Percentiles rank a stretch among this genome's conserved stretches.
Conservation (phyloP, 2,888 invertebrate genomes). For the Drosophila aldrichi region DNA sequence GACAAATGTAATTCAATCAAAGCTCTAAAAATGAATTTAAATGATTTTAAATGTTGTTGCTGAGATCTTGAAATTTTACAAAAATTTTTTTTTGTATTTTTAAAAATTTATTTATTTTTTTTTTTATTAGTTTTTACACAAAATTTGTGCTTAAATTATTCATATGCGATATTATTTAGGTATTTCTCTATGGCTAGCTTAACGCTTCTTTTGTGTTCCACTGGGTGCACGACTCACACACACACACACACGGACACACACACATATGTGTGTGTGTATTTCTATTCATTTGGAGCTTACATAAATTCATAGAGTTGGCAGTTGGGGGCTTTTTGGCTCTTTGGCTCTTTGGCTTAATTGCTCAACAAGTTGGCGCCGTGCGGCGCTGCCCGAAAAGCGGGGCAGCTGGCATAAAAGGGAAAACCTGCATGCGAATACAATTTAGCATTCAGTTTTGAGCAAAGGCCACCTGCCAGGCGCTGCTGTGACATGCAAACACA, state of each 20-base stretch:
- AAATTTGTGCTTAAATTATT: neutral
- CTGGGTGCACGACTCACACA: neutral
- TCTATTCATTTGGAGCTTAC: slow-evolving; percentile 50
- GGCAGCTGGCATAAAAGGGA: neutral
- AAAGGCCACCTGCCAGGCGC: slow-evolving; percentile 47
- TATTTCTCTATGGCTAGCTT: slow-evolving; percentile 1
- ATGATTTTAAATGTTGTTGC: neutral
- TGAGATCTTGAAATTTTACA: neutral
- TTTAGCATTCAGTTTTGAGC: slow-evolving; percentile 46
- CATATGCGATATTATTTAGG: slow-evolving; percentile 13
- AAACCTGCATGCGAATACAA: slow-evolving; percentile 33
- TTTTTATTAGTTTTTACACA: neutral
- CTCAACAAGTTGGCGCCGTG: slow-evolving; percentile 75
- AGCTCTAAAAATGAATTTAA: neutral
- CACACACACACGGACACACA: slow-evolving; percentile 1
- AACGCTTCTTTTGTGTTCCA: slow-evolving; percentile 8
- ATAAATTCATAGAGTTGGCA: slow-evolving; percentile 59
- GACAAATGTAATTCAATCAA: neutral
- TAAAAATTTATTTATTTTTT: neutral
- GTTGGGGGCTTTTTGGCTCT: slow-evolving; percentile 26
- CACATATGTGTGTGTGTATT: slow-evolving; percentile 6
- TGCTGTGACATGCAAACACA: slow-evolving; percentile 37
- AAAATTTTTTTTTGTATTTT: neutral
- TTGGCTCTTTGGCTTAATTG: slow-evolving; percentile 63
- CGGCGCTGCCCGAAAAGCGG: slow-evolving; percentile 21